Percentiles rank a stretch among this genome's conserved stretches.
These are phyloP conservation scores for Microplitis demolitor DNA, from an alignment of 1,140 invertebrate species.

Conservation along the genomic window DNA sequence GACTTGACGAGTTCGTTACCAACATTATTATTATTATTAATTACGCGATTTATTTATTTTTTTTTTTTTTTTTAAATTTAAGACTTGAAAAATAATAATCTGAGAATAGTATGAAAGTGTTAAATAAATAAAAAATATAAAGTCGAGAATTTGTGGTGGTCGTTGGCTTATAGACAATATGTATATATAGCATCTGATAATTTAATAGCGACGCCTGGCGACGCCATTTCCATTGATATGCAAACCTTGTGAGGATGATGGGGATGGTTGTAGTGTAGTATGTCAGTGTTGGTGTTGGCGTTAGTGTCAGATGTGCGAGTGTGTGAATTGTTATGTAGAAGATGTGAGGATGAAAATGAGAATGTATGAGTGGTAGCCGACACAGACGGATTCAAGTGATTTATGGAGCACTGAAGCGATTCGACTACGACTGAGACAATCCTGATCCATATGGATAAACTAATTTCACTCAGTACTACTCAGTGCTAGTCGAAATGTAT, in stretches of 20 bases:
- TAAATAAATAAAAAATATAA: not conserved
- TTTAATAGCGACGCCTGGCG: slow-evolving; percentile 17
- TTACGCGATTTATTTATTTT: no score
- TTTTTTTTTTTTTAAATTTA: no score
- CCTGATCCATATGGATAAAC: slow-evolving; percentile 41
- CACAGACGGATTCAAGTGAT: slow-evolving; percentile 24
- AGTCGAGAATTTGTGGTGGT: not conserved
- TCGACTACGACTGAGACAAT: slow-evolving; percentile 31
- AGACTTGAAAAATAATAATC: not conserved
- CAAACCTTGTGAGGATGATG: not conserved
- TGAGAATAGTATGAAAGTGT: not conserved
- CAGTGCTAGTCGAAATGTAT: not conserved
- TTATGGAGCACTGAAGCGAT: slow-evolving; percentile 22
- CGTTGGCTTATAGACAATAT: not conserved
- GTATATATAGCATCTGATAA: slow-evolving; percentile 8
- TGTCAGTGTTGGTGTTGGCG: no score
- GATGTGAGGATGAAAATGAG: slow-evolving; percentile 1
- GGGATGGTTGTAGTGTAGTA: not conserved
- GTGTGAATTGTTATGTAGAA: no score
- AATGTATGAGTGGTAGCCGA: slow-evolving; percentile 14
- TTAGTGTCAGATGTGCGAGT: no score
- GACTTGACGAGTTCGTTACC: not conserved
- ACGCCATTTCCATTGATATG: slow-evolving; percentile 27
- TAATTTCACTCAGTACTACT: slow-evolving; percentile 34
- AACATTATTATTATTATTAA: not conserved